Conservation (phyloP, 2,113 vertebrate species). For the Vulpes ferrilata region DNA sequence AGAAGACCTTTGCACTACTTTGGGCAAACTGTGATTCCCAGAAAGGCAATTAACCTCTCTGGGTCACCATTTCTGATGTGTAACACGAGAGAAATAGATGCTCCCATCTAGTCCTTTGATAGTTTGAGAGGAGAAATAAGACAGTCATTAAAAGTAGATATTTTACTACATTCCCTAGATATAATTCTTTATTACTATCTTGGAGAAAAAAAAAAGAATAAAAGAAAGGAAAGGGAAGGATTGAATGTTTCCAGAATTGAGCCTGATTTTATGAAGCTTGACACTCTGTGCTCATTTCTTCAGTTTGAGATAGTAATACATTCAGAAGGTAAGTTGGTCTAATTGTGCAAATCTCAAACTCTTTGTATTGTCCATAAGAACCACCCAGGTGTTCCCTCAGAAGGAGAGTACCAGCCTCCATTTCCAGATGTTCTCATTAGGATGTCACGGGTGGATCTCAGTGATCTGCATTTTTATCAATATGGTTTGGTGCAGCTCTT, state of each 20-base stretch:
- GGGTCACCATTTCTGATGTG: neutral
- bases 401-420: neutral
- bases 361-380: too few species aligned
- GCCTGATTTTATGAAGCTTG: neutral
- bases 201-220: neutral
- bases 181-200: neutral
- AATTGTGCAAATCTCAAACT: constrained; percentile 1
- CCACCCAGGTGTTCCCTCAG: neutral
- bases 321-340: neutral
- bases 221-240: neutral
- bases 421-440: neutral
- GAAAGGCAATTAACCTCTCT: constrained; percentile 47
- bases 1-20: neutral
- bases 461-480: neutral
- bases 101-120: neutral
- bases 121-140: neutral
- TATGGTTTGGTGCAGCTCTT: neutral
- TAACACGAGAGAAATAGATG: neutral
- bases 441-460: neutral
- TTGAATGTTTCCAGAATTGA: neutral
- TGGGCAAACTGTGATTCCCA: neutral
- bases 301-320: neutral
- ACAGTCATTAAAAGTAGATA: neutral
- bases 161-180: neutral
- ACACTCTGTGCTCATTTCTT: neutral